Evolutionary conservation across 2,113 vertebrate species (phyloP), one percentile per base, ranked within the genome.

Genomic region (Larimichthys polyactis): DNA sequence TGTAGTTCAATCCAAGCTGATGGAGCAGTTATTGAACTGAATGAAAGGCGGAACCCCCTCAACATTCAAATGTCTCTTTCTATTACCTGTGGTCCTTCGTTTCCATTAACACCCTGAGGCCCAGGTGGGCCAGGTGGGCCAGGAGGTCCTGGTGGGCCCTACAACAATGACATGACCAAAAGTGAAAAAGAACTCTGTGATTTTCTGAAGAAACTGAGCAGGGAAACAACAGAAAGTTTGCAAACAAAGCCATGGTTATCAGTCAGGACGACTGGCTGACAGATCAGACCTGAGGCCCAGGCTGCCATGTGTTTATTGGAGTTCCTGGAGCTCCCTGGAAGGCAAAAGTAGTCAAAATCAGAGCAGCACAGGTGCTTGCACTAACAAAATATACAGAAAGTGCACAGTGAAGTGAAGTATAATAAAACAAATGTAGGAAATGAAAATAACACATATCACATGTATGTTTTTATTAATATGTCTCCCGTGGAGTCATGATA

Each of bases 291-390:
- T 98, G 97, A 5, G 97, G 97, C 85, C 97, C 97, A 0, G 95
- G 92, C 93, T 97, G 97, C 96, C 95, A 97, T 70, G 86, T 89
- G 87, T 91, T 93, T 86, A 90, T 87, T 80, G 93, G 88, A n/a
- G 96, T 92, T 94, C 97, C 97, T 63, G 97, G 96, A 81, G 97
- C 97, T 91, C 97, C 97, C 98, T 99, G 94, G 64, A 93, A 89
- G 87, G 92, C 84, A 95, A 95, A 93, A 93, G 83, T 60, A 81
- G 79, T 81, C 78, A 59, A 59, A 84, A 81, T 92, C 85, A 92
- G 87, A 89, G 71, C 65, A 68, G 59, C 17, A 11, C 4, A 2
- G 10, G 20, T 78, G 29, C 60, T 65, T 15, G 2, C 66, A 52
- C 75, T 69, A 57, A 73, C 62, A 75, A 27, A 9, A 80, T 69